A percentile compares a stretch with the other conserved stretches of the same genome.
These are phyloP conservation scores for Dicerorhinus sumatrensis DNA, from an alignment of 2,113 vertebrate genomes.

Conservation along the genomic window DNA sequence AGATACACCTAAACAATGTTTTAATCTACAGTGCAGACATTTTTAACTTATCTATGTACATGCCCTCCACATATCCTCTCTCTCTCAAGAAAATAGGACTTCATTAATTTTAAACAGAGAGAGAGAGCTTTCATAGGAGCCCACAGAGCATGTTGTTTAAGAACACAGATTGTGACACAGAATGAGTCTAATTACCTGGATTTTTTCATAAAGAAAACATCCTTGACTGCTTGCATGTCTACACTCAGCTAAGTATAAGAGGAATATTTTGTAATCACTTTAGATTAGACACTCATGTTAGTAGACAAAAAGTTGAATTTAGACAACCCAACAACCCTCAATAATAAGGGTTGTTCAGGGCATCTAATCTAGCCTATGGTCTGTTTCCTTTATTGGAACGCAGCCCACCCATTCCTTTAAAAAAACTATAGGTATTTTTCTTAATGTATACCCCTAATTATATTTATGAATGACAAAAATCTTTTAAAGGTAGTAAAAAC, in stretches of 20 bases:
- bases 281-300: background rate
- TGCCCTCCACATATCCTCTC: rapidly evolving
- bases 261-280: background rate
- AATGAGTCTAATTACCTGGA: background rate
- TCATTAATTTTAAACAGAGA: background rate
- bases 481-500: background rate
- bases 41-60: background rate
- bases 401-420: background rate
- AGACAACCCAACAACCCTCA: background rate
- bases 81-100: background rate
- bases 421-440: background rate
- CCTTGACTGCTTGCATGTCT: background rate
- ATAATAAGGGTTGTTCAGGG: background rate
- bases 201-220: background rate
- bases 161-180: background rate
- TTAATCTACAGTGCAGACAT: background rate
- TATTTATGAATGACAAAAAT: background rate
- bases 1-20: background rate
- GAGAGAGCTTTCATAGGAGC: background rate
- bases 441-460: background rate
- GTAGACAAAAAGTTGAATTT: background rate
- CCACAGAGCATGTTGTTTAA: background rate
- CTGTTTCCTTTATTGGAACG: background rate
- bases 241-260: background rate
- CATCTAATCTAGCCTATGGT: background rate